Conservation (phyloP, 1,140 invertebrate species). For the Drosophila busckii region DNA sequence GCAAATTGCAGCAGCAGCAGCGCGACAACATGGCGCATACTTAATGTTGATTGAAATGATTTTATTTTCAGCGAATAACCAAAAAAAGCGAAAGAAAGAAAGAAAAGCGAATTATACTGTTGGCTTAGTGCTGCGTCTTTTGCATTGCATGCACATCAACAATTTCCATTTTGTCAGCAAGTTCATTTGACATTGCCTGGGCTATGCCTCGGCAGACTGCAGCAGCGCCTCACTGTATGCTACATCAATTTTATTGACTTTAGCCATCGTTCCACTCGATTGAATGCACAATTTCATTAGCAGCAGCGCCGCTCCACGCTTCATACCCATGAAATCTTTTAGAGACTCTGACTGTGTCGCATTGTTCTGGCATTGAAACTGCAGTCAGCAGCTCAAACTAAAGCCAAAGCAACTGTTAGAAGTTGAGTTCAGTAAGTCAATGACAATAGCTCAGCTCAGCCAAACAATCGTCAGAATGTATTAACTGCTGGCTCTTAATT, state of each 20-base stretch:
- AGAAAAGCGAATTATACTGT: too few relatives aligned
- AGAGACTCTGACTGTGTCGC: constrained; percentile 19
- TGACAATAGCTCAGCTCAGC: too few relatives aligned
- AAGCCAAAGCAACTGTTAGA: constrained; percentile 19
- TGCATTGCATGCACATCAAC: constrained; percentile 21
- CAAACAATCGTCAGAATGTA: too few relatives aligned
- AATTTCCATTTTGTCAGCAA: constrained; percentile 45
- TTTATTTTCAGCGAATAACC: too few relatives aligned
- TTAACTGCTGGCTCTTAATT: constrained; percentile 45
- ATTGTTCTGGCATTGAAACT: constrained; percentile 43
- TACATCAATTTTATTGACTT: constrained; percentile 79
- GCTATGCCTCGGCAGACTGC: not conserved
- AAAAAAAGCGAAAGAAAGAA: too few relatives aligned
- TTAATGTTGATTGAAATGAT: constrained; percentile 63
- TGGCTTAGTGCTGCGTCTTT: constrained; percentile 29
- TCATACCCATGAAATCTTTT: constrained; percentile 28
- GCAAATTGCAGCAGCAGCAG: not conserved
- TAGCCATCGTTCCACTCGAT: constrained; percentile 78
- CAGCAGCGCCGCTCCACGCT: constrained; percentile 51
- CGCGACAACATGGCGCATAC: constrained; percentile 30
- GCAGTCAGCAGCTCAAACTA: constrained; percentile 49
- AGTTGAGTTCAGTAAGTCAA: not conserved
- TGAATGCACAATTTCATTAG: constrained; percentile 79
- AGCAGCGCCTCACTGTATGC: constrained; percentile 46
- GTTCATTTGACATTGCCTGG: constrained; percentile 23